These are phyloP conservation scores for Meloidogyne exigua DNA, from an alignment of 1,140 invertebrate genomes.

Conservation along the genomic window DNA sequence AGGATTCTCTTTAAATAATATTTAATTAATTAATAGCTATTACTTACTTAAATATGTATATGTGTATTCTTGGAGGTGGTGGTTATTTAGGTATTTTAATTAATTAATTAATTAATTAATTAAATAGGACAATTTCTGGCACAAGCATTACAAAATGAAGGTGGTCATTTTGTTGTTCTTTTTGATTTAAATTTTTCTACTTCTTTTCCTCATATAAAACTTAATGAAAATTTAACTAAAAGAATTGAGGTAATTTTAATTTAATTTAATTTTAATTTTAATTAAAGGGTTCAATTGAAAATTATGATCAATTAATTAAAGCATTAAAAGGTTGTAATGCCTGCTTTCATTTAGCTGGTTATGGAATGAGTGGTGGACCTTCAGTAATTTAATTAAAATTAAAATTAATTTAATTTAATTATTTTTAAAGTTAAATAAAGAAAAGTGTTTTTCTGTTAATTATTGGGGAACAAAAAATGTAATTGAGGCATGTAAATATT, in stretches of 20 bases:
- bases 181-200: slow-evolving; percentile 40
- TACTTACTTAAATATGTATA: slow-evolving; percentile 21
- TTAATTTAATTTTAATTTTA: slow-evolving; percentile 8
- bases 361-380: slow-evolving; percentile 46
- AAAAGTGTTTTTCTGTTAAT: slow-evolving; percentile 35
- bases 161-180: slow-evolving; percentile 45
- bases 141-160: slow-evolving; percentile 38
- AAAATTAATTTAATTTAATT: not conserved
- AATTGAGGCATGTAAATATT: slow-evolving; percentile 29
- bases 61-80: slow-evolving; percentile 50
- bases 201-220: slow-evolving; percentile 36
- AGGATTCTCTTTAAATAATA: no score
- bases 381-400: slow-evolving; percentile 32
- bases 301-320: slow-evolving; percentile 25
- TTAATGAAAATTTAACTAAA: slow-evolving; percentile 23
- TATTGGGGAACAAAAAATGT: slow-evolving; percentile 38
- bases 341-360: slow-evolving; percentile 50
- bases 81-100: slow-evolving; percentile 35
- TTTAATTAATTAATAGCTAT: not conserved
- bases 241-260: slow-evolving; percentile 24
- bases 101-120: not conserved
- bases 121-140: slow-evolving; percentile 40
- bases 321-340: slow-evolving; percentile 45
- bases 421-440: slow-evolving; percentile 35
- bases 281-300: slow-evolving; percentile 40